Evolutionary conservation across 2,113 vertebrate genomes (phyloP).

Genomic region (Thalassarche chlororhynchos): DNA sequence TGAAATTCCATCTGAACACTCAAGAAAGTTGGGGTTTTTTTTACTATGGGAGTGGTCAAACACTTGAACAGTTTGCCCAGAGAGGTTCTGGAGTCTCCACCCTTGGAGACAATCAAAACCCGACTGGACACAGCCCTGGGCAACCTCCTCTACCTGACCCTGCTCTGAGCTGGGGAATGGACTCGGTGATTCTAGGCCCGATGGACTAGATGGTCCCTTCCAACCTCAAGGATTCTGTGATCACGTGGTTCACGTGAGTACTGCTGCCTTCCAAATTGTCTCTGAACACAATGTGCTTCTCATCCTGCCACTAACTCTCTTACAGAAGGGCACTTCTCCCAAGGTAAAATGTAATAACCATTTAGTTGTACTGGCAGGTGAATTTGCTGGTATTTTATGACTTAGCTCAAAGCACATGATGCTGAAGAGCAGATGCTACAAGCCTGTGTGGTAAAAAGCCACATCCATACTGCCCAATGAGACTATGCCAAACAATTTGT

Average conservation of each 20-base stretch:
- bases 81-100: background rate
- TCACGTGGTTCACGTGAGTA: background rate
- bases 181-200: background rate
- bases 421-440: background rate
- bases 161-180: background rate
- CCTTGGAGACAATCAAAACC: background rate
- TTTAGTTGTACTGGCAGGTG: background rate
- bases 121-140: background rate
- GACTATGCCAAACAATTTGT: background rate
- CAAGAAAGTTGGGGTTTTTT: accelerated
- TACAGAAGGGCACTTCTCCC: background rate
- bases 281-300: background rate
- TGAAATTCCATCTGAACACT: background rate
- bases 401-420: background rate
- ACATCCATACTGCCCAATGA: background rate
- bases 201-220: background rate
- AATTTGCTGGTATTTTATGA: background rate
- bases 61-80: background rate
- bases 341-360: background rate
- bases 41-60: background rate
- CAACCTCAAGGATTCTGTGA: background rate
- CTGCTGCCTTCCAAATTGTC: background rate
- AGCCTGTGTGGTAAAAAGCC: background rate
- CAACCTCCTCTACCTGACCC: background rate
- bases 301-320: background rate